Percentiles rank a stretch among this genome's conserved stretches.
Evolutionary conservation across 2,113 vertebrate genomes (phyloP).

Genomic region (Cebidichthys violaceus): DNA sequence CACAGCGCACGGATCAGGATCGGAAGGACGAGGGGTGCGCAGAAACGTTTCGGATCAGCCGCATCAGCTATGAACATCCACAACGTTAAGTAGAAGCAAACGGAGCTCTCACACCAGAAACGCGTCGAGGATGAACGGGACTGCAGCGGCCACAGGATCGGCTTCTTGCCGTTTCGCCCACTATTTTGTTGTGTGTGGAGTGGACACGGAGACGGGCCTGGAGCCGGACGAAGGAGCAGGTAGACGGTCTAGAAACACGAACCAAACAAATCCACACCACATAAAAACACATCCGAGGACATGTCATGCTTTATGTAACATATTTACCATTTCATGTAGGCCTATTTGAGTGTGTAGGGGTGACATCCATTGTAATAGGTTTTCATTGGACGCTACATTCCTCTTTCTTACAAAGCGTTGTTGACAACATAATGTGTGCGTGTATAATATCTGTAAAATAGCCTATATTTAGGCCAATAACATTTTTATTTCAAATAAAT

Average conservation of each 20-base stretch:
- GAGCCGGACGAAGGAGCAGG: conserved; percentile 94
- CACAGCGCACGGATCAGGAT: not conserved
- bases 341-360: not conserved
- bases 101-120: conserved; percentile 40
- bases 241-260: conserved; percentile 61
- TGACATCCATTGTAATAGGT: conserved; percentile 35
- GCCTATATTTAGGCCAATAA: not conserved
- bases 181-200: conserved; percentile 93
- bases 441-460: not conserved
- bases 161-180: conserved; percentile 93
- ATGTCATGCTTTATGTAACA: not conserved
- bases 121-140: conserved; percentile 74
- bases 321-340: not conserved
- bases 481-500: not conserved
- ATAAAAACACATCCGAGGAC: not conserved
- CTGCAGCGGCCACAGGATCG: conserved; percentile 66
- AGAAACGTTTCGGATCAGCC: conserved; percentile 34
- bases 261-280: not conserved
- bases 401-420: conserved; percentile 4
- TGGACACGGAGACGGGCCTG: conserved; percentile 93
- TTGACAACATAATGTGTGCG: conserved; percentile 30
- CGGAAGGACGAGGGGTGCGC: not conserved
- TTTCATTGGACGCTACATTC: conserved; percentile 26
- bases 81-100: conserved; percentile 10
- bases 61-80: conserved; percentile 51